Evolutionary conservation across 2,113 vertebrate species (phyloP).

Genomic region (Cebus imitator): DNA sequence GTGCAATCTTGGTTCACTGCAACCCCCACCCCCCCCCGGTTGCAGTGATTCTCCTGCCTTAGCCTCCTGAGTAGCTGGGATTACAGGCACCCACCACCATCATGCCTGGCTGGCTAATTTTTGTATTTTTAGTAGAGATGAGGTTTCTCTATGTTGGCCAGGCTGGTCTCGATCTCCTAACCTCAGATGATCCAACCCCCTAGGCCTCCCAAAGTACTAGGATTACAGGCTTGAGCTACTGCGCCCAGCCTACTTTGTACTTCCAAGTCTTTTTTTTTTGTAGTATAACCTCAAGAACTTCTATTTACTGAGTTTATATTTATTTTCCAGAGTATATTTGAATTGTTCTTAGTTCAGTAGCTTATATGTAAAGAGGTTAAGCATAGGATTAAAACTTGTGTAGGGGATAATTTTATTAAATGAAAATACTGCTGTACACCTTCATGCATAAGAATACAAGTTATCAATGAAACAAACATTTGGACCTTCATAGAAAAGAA

Average conservation of each 20-base stretch:
- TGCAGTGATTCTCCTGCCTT: too few species aligned
- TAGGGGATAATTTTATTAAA: constrained; percentile 27
- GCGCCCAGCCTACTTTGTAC: not conserved
- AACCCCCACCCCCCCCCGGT: rapidly evolving
- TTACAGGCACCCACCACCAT: too few species aligned
- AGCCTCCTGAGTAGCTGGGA: too few species aligned
- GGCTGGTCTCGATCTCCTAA: too few species aligned
- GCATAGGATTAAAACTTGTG: not conserved
- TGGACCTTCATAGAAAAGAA: constrained; percentile 3
- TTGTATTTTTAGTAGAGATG: too few species aligned
- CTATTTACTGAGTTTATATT: constrained; percentile 40
- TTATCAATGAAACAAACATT: constrained; percentile 36
- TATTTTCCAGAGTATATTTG: constrained; percentile 23
- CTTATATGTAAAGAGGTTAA: constrained; percentile 3
- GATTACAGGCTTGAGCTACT: too few species aligned
- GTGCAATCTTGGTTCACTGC: too few species aligned
- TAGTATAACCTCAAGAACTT: not conserved
- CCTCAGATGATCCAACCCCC: too few species aligned
- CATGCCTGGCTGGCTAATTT: too few species aligned
- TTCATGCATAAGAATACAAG: not conserved
- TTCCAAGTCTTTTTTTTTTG: constrained; percentile 6
- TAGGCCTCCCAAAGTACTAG: too few species aligned
- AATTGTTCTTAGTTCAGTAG: constrained; percentile 3
- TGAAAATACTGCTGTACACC: not conserved
- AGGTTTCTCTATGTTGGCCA: too few species aligned